Evolutionary conservation across 2,888 invertebrate species (phyloP), one percentile per base, ranked within the genome.

Genomic region (Sipunculus nudus): DNA sequence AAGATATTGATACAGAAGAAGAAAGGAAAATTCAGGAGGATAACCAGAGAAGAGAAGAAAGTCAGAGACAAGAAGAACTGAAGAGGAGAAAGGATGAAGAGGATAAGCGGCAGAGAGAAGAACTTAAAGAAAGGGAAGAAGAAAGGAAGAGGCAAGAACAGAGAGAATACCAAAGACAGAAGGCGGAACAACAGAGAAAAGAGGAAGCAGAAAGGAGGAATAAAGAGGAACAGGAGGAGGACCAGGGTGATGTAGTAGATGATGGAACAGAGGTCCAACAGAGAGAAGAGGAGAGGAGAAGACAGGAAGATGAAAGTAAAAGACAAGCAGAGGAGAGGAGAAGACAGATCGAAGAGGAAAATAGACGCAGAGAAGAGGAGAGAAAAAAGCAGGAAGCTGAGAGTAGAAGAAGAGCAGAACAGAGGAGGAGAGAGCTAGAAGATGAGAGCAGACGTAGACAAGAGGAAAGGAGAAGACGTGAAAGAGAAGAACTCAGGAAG

Each of bases 371-470:
- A 19, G 19, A 19, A 43, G 13, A 21, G 21, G 43, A 8, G 21
- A 21, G 43, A 43, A 19, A 8, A 43, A 21, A 21, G 21, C n/a
- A 21, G 21, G 43, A 19, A 19, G 43, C 8, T 13, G 43, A 19
- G 21, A 21, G 43, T 13, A 21, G 43, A 43, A 21, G 43, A 8
- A 21, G 43, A 43, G 43, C 13, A 43, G 43, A 19, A 43, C n/a
- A 21, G 8, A 21, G 43, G 19, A 21, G 38, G 43, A 19, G 19
- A 21, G 21, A 43, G 43, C 38, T 35, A 10, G 10, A 10, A 35
- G 10, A 13, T 16, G 32, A 76, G 71, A 71, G 23, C 39, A 3
- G 3, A 2, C n/a, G n/a, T n/a, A n/a, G n/a, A n/a, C n/a, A n/a
- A n/a, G n/a, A n/a, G n/a, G n/a, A n/a, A n/a, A n/a, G n/a, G n/a